A percentile compares a stretch with the other conserved stretches of the same genome.
Conservation (phyloP, 2,113 vertebrate species). For the Coreoperca whiteheadi region DNA sequence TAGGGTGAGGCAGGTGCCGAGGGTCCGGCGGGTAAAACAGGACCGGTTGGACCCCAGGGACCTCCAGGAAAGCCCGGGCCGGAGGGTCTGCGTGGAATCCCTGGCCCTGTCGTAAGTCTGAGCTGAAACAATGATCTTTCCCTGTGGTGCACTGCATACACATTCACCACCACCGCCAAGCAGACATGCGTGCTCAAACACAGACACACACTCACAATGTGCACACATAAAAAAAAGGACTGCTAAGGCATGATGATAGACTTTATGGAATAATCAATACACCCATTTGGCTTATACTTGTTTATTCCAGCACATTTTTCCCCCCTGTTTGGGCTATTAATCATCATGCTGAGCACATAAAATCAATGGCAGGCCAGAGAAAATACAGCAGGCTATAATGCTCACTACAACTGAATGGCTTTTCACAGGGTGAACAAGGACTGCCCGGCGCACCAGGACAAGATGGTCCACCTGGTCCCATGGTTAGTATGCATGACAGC, state of each 20-base stretch:
- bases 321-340: conserved; percentile 71
- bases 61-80: conserved; percentile 95
- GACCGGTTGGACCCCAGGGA: conserved; percentile 95
- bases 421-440: conserved; percentile 96
- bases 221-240: conserved; percentile 33
- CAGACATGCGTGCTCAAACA: not conserved
- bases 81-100: conserved; percentile 96
- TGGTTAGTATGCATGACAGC: conserved; percentile 84
- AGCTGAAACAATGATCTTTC: not conserved
- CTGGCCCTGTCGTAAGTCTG: conserved; percentile 93
- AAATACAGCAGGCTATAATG: conserved; percentile 73
- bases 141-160: not conserved
- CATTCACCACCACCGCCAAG: not conserved
- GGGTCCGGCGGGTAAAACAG: conserved; percentile 96
- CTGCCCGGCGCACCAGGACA: conserved; percentile 94
- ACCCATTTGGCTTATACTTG: conserved; percentile 69
- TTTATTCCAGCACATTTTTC: conserved; percentile 76
- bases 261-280: conserved; percentile 79
- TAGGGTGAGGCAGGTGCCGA: conserved; percentile 95
- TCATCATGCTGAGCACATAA: conserved; percentile 66
- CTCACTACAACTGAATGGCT: conserved; percentile 68
- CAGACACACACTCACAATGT: conserved; percentile 34
- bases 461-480: conserved; percentile 95
- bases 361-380: conserved; percentile 76
- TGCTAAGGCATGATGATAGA: conserved; percentile 62